Evolutionary conservation across 92 coral and sea anemone species (phyloP).

Genomic region (Plumapathes pennacea): DNA sequence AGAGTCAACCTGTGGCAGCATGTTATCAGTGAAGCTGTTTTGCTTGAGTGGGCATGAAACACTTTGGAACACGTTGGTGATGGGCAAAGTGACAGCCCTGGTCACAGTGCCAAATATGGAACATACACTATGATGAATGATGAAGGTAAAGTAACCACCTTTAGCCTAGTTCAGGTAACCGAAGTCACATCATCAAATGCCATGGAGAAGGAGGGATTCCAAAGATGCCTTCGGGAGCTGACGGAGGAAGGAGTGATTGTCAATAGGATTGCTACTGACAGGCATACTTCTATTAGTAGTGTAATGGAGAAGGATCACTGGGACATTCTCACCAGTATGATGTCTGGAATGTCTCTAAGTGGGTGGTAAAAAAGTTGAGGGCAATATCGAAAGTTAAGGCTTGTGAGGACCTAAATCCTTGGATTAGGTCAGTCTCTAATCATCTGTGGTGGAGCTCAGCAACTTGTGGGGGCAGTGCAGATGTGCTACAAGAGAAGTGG

Average conservation of each 20-base stretch:
- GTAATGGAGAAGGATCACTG: constrained; percentile 34
- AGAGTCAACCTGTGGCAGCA: constrained; percentile 30
- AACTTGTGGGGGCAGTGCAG: constrained; percentile 34
- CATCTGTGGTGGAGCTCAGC: constrained; percentile 69
- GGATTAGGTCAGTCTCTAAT: constrained; percentile 52
- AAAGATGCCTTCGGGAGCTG: too few relatives aligned
- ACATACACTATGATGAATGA: constrained; percentile 62
- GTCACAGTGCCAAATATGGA: constrained; percentile 68
- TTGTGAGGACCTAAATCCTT: constrained; percentile 31
- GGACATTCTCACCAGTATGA: constrained; percentile 53
- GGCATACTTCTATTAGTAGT: constrained; percentile 41
- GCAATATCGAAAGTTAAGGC: constrained; percentile 43
- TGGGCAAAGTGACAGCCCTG: constrained; percentile 69
- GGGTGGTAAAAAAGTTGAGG: constrained; percentile 37
- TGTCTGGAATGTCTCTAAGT: constrained; percentile 66
- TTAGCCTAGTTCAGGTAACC: constrained; percentile 54
- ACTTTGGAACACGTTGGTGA: constrained; percentile 66
- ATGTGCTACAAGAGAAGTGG: constrained; percentile 41
- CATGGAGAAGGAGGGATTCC: constrained; percentile 48
- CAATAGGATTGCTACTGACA: constrained; percentile 34
- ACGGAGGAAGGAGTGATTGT: constrained; percentile 12
- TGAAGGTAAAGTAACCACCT: constrained; percentile 33
- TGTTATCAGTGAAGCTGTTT: constrained; percentile 21
- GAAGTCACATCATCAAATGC: constrained; percentile 64
- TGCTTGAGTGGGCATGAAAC: constrained; percentile 40